A percentile compares a stretch with the other conserved stretches of the same genome.
These are phyloP conservation scores for Salminus brasiliensis DNA, from an alignment of 2,113 vertebrate species.

Conservation along the genomic window DNA sequence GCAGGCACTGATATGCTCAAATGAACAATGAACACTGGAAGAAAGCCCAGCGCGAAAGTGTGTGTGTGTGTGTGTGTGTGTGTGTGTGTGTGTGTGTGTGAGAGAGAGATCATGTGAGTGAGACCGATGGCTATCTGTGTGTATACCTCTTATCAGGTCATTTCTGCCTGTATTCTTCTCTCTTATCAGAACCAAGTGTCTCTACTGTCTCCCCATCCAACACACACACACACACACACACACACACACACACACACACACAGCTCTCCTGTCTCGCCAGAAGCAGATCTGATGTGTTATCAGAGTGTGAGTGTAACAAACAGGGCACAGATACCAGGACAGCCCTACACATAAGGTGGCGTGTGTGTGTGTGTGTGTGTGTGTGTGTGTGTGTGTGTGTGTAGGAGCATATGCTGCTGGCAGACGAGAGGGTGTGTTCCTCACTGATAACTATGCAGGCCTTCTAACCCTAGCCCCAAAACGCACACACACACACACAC, in stretches of 20 bases:
- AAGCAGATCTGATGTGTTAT: conserved; percentile 42
- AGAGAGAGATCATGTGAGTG: neutral
- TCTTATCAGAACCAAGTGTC: conserved; percentile 27
- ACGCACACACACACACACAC: neutral
- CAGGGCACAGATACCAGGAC: conserved; percentile 11
- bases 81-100: no score
- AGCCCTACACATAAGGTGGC: neutral
- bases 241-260: conserved; percentile 17
- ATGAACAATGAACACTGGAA: neutral
- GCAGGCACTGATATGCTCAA: neutral
- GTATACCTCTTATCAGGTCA: neutral
- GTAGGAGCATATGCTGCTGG: neutral
- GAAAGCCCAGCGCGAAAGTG: neutral
- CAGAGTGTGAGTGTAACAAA: conserved; percentile 16
- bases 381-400: conserved; percentile 26
- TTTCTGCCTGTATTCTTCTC: neutral
- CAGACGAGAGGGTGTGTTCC: neutral
- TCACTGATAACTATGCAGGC: conserved; percentile 11
- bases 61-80: no score
- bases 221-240: no score
- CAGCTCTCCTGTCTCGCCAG: conserved; percentile 16
- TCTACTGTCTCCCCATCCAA: neutral
- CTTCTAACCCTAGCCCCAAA: neutral
- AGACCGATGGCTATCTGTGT: neutral
- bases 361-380: conserved; percentile 30